Percentiles rank a stretch among this genome's conserved stretches.
Evolutionary conservation across 2,888 invertebrate species (phyloP).

Genomic region (Ophioninae sp.): DNA sequence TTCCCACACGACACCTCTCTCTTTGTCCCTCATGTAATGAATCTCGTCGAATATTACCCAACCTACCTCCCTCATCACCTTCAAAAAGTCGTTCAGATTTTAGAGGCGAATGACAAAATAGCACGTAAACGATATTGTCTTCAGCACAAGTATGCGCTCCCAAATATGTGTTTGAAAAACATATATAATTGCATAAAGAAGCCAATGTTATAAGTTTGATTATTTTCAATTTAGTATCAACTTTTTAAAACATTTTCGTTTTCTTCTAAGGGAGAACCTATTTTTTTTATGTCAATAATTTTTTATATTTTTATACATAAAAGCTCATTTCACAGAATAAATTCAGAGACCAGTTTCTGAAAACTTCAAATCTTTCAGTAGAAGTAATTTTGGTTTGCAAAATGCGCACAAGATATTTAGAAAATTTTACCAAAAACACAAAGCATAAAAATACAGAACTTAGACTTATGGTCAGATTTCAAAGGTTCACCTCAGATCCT

Average conservation of each 20-base stretch:
- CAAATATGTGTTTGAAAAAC: too few species aligned
- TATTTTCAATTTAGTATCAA: background rate
- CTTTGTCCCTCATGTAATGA: slow-evolving; percentile 99
- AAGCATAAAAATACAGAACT: background rate
- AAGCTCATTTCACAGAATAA: background rate
- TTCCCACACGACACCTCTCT: slow-evolving; percentile 99
- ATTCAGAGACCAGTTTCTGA: background rate
- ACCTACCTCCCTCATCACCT: slow-evolving; percentile 98
- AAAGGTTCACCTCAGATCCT: slow-evolving; percentile 90
- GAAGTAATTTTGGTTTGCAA: background rate
- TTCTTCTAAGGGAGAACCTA: background rate
- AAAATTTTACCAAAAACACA: background rate
- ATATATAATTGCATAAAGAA: background rate
- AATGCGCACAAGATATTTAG: too few species aligned
- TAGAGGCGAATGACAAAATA: background rate
- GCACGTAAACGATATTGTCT: background rate
- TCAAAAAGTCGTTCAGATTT: slow-evolving; percentile 6
- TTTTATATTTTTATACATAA: background rate
- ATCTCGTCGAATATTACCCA: slow-evolving; percentile 99
- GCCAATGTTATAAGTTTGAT: background rate
- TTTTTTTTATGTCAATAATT: background rate
- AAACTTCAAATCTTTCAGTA: background rate
- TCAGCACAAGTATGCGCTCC: too few species aligned
- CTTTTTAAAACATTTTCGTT: background rate
- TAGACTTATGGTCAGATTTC: background rate